Base-by-base conservation (phyloP, 2,888 invertebrate species). In the Lepetodrilus schrolli region DNA sequence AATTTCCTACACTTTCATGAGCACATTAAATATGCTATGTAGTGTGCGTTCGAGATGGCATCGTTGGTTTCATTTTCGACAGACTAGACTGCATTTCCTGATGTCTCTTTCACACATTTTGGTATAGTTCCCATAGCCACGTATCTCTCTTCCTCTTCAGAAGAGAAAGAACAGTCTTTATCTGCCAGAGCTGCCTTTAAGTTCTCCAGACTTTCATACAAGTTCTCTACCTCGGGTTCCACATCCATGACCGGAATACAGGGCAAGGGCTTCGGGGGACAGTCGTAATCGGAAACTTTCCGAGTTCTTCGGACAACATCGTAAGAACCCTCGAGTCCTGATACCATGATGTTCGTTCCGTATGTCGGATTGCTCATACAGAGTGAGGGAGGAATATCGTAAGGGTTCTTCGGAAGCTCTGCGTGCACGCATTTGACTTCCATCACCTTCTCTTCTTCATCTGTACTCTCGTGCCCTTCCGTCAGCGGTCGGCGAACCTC, bases 161-260 rank as follows among this genome's bases (percentile, higher is more conserved):
- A 17, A 10, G 23, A n/a, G 13, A n/a, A 37, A 5, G 23, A 17
- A 3, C 13, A 13, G 8, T 72, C 72, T 20, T 66, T 65, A 43
- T 58, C 37, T 1, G 66, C 72, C 8, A 72, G 65, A 4, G 72
- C 66, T n/a, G 72, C 72, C 36, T 72, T 72, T 17, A 70, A n/a
- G n/a, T 36, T 70, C 23, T 72, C 72, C 21, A 72, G 65, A 65
- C 47, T 47, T 17, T 72, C 72, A 23, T 72, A 72, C 17, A 72
- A 47, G 66, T 72, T 72, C 34, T 72, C 72, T 43, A 49, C 58
- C 1, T 71, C 58, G 4, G 23, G 58, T 10, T 58, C 38, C 20
- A 23, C 10, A 26, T 26, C 26, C 17, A 20, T 21, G 17, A n/a
- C 36, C 21, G 2, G 4, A n/a, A 47, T 34, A 26, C 71, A 58